These are phyloP conservation scores for Ginglymostoma cirratum DNA, from an alignment of 2,113 vertebrate genomes.

Conservation along the genomic window DNA sequence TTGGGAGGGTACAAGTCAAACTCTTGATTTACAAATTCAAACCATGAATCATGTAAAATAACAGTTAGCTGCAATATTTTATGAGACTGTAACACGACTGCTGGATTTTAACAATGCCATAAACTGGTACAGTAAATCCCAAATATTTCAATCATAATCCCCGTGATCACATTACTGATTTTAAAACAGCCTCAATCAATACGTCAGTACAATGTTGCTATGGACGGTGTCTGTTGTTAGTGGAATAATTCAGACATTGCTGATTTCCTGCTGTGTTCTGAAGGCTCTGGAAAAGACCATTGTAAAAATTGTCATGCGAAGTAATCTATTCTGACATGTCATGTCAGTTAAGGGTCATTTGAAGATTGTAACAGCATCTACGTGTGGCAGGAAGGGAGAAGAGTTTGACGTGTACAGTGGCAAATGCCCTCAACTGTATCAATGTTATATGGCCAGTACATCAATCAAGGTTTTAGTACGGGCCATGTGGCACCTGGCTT, in stretches of 20 bases:
- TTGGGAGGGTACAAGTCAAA: neutral
- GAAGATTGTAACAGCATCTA: neutral
- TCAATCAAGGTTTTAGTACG: neutral
- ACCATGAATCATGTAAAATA: neutral
- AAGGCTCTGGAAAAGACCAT: neutral
- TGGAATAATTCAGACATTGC: neutral
- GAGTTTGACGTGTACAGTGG: neutral
- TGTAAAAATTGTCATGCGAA: neutral
- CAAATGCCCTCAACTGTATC: neutral
- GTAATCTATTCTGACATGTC: neutral
- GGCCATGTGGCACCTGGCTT: neutral
- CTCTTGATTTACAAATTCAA: neutral
- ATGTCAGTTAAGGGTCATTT: slow-evolving; percentile 1
- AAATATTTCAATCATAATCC: neutral
- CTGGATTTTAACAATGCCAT: neutral
- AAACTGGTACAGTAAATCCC: neutral
- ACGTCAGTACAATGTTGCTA: neutral
- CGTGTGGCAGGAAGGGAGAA: neutral
- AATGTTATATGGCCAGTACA: neutral
- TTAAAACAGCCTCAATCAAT: neutral
- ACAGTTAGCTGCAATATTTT: neutral
- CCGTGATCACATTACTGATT: neutral
- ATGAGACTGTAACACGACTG: neutral
- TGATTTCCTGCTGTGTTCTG: neutral
- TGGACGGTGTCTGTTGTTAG: neutral